These are phyloP conservation scores for Clarias platycephalus DNA, from an alignment of 2,797 vertebrate genomes.

Conservation along the genomic window DNA sequence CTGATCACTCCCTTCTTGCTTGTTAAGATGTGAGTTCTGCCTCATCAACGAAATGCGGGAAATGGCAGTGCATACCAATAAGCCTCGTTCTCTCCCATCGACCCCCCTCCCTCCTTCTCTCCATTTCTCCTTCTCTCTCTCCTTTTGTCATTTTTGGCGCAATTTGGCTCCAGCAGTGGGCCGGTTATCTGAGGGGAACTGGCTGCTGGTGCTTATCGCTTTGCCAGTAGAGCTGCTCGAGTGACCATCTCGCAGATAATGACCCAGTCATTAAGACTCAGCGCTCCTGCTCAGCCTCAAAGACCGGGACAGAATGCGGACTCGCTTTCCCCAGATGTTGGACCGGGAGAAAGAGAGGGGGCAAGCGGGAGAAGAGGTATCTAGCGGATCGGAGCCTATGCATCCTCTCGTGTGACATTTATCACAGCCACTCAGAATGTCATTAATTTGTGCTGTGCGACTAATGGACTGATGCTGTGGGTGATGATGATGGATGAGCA, in stretches of 20 bases:
- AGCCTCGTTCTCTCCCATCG: constrained; percentile 4
- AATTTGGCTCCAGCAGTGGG: constrained; percentile 12
- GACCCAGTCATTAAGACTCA: constrained; percentile 19
- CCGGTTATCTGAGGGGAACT: constrained; percentile 23
- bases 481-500: constrained; percentile 33
- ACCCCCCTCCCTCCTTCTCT: neutral
- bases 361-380: neutral
- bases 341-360: neutral
- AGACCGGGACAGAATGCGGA: neutral
- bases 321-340: constrained; percentile 21
- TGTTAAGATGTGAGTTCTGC: constrained; percentile 61
- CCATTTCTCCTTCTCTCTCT: neutral
- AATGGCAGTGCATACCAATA: constrained; percentile 53
- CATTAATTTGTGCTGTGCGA: constrained; percentile 45
- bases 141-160: constrained; percentile 13
- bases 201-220: constrained; percentile 18
- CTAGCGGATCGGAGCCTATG: constrained; percentile 2
- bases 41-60: constrained; percentile 67
- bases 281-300: constrained; percentile 10
- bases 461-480: constrained; percentile 46
- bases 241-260: constrained; percentile 32
- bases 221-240: constrained; percentile 10
- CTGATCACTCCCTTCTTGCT: constrained; percentile 50
- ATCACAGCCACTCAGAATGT: constrained; percentile 35
- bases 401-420: constrained; percentile 34